These are phyloP conservation scores for Drosophila demipolita DNA, from an alignment of 2,888 invertebrate species.

Conservation along the genomic window DNA sequence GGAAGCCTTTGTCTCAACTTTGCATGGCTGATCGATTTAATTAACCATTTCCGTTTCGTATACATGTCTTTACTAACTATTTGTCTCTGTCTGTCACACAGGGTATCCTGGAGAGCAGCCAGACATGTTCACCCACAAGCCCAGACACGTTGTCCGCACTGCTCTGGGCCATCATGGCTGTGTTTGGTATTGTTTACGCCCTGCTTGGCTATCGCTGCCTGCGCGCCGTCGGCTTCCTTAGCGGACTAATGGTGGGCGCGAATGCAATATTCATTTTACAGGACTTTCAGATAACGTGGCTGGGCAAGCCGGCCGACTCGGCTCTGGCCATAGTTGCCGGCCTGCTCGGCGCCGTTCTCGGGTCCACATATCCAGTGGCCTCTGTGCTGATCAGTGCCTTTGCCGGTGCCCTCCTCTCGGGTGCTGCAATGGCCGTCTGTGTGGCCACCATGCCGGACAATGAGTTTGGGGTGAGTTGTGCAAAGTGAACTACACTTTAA, in stretches of 20 bases:
- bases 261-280: constrained; percentile 93
- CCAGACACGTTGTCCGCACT: constrained; percentile 84
- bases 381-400: constrained; percentile 84
- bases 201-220: constrained; percentile 95
- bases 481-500: neutral
- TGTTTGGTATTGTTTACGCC: constrained; percentile 93
- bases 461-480: constrained; percentile 83
- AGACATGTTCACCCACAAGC: constrained; percentile 82
- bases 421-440: constrained; percentile 84
- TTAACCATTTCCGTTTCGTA: constrained; percentile 21
- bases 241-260: constrained; percentile 94
- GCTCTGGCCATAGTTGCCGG: constrained; percentile 85
- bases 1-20: neutral
- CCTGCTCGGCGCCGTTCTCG: constrained; percentile 84
- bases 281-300: constrained; percentile 91
- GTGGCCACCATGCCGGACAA: constrained; percentile 85
- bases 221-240: constrained; percentile 94
- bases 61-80: neutral
- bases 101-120: constrained; percentile 85
- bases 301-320: constrained; percentile 87
- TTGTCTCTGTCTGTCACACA: constrained; percentile 37
- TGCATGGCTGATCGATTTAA: constrained; percentile 22
- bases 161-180: constrained; percentile 85
- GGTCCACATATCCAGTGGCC: constrained; percentile 85
- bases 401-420: constrained; percentile 84